A percentile compares a stretch with the other conserved stretches of the same genome.
Conservation (phyloP, 2,113 vertebrate species). For the Mustela nigripes region DNA sequence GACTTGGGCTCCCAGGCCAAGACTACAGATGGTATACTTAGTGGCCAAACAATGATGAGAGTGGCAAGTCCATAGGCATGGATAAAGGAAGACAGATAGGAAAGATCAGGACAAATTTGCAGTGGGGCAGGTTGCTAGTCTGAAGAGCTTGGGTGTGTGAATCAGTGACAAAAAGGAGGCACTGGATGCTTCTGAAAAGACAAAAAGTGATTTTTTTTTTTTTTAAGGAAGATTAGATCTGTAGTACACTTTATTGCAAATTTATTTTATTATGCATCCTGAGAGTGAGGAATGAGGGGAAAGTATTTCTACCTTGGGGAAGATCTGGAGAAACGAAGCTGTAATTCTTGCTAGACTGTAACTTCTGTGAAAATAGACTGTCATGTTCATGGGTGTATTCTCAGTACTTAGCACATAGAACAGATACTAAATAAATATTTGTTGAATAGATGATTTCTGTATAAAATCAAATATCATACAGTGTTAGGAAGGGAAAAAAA, state of each 20-base stretch:
- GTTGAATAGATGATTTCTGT: constrained; percentile 1
- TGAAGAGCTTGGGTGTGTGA: neutral
- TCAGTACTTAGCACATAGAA: neutral
- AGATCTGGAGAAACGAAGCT: neutral
- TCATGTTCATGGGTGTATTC: neutral
- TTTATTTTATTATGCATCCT: neutral
- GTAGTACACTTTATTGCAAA: neutral
- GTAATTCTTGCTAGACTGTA: neutral
- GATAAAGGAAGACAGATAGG: neutral
- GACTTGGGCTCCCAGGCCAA: neutral
- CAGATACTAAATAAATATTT: neutral
- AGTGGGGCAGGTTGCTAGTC: neutral
- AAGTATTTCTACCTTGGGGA: neutral
- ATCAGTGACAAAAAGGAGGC: neutral
- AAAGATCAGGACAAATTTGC: neutral
- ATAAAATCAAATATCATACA: constrained; percentile 10
- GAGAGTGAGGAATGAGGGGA: neutral
- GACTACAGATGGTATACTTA: neutral
- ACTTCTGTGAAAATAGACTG: neutral
- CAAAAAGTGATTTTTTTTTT: neutral
- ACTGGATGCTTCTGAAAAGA: neutral
- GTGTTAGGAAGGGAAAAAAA: neutral
- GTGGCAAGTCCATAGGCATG: neutral
- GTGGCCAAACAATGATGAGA: neutral
- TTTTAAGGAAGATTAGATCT: neutral